phyloP scores from a whole-genome alignment of 2,888 invertebrate species.

The Phalangium opilio region DNA sequence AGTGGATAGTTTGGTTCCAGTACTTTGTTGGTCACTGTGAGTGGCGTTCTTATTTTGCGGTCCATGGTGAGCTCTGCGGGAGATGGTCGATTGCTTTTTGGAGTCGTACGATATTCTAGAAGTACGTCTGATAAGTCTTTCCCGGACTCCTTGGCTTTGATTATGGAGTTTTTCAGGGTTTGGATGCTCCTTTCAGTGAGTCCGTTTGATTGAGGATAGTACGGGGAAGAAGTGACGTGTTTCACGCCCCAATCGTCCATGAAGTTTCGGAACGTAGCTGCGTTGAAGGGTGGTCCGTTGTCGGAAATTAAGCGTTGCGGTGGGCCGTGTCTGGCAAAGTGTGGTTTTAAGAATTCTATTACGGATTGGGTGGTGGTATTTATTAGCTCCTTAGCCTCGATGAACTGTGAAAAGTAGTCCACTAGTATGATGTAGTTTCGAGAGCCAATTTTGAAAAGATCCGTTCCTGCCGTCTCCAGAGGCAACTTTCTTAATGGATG shows the following conservation, averaged over 20 bases:
- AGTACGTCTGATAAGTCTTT: constrained; percentile 1
- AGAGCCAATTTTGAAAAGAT: constrained; percentile 1
- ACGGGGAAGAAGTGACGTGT: neutral
- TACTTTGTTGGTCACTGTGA: no score
- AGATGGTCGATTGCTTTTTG: no score
- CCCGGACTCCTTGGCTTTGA: constrained; percentile 4
- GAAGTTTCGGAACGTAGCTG: neutral
- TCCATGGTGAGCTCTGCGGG: no score
- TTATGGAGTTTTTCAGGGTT: constrained; percentile 1
- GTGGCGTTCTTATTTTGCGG: no score
- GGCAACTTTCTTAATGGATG: neutral
- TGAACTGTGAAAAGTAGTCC: constrained; percentile 7
- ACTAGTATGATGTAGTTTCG: constrained; percentile 2
- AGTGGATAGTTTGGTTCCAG: no score
- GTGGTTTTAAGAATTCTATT: constrained; percentile 5
- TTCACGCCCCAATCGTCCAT: neutral
- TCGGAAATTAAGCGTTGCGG: constrained; percentile 1
- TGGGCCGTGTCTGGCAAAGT: constrained; percentile 3
- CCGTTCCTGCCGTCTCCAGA: constrained; percentile 1
- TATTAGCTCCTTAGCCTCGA: constrained; percentile 1
- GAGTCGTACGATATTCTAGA: constrained; percentile 3
- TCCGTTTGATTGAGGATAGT: constrained; percentile 4
- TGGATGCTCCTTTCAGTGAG: neutral
- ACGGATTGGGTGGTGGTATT: constrained; percentile 1
- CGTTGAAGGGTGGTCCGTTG: constrained; percentile 4